These are phyloP conservation scores for Drosophila algonquin DNA, from an alignment of 2,888 invertebrate genomes.

Conservation along the genomic window DNA sequence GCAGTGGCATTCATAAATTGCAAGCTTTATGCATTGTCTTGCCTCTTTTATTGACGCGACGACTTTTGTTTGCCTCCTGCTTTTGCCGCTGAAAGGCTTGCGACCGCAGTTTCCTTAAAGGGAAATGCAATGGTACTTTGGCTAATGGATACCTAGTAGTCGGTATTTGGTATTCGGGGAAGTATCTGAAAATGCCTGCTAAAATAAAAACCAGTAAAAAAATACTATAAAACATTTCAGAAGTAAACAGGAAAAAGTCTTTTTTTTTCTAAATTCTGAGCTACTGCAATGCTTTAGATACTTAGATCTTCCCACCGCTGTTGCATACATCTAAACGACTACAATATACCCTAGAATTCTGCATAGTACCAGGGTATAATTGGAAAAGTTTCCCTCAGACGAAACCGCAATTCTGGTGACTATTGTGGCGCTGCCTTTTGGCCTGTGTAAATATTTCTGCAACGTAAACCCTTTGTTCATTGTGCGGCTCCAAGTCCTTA, in stretches of 20 bases:
- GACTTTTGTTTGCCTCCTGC: conserved; percentile 22
- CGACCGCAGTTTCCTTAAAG: conserved; percentile 61
- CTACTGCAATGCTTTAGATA: too few relatives aligned
- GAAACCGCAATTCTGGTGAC: neutral
- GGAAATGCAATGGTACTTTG: conserved; percentile 39
- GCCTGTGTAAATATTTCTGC: conserved; percentile 57
- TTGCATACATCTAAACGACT: neutral
- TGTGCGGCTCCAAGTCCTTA: conserved; percentile 6
- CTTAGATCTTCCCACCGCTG: too few relatives aligned
- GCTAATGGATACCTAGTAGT: neutral
- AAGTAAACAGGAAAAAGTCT: too few relatives aligned
- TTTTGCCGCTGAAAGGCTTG: conserved; percentile 13
- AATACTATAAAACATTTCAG: too few relatives aligned
- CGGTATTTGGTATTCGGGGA: neutral
- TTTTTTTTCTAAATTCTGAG: too few relatives aligned
- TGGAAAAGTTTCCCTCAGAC: conserved; percentile 65
- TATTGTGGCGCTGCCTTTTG: conserved; percentile 11
- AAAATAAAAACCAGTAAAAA: too few relatives aligned
- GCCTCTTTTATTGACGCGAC: conserved; percentile 3
- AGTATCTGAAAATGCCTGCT: too few relatives aligned
- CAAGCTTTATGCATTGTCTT: conserved; percentile 35
- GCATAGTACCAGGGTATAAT: conserved; percentile 25
- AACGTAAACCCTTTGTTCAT: conserved; percentile 56
- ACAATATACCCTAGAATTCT: neutral
- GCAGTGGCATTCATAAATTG: conserved; percentile 29